A percentile compares a stretch with the other conserved stretches of the same genome.
phyloP scores from a whole-genome alignment of 2,113 vertebrate species.

The Andinoacara biseriatus region DNA sequence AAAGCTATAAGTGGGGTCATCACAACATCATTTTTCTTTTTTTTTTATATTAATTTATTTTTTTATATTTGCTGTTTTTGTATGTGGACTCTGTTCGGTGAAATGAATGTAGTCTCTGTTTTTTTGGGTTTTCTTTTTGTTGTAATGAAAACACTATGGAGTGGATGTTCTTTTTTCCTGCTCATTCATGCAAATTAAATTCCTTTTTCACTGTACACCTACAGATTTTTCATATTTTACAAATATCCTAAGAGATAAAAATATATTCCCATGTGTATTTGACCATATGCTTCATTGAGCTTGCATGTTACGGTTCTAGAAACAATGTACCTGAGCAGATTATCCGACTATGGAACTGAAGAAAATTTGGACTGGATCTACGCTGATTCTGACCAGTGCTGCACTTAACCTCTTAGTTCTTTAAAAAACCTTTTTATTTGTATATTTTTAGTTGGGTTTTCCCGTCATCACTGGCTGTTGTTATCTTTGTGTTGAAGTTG shows the following conservation, averaged over 20 bases:
- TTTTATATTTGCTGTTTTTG: constrained; percentile 64
- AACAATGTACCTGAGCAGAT: constrained; percentile 87
- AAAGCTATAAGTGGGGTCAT: constrained; percentile 83
- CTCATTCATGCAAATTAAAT: constrained; percentile 84
- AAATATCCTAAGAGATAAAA: constrained; percentile 86
- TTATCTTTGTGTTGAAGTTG: constrained; percentile 76
- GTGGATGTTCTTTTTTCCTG: constrained; percentile 82
- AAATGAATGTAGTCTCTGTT: constrained; percentile 84
- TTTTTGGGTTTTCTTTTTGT: constrained; percentile 44
- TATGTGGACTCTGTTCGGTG: constrained; percentile 87
- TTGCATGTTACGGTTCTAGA: constrained; percentile 91
- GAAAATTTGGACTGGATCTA: constrained; percentile 75
- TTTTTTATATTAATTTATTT: background rate
- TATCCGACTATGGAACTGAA: constrained; percentile 81
- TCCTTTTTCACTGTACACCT: constrained; percentile 82
- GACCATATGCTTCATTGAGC: constrained; percentile 86
- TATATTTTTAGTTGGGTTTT: constrained; percentile 52
- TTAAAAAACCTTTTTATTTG: constrained; percentile 31
- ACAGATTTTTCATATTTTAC: constrained; percentile 87
- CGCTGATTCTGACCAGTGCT: constrained; percentile 88
- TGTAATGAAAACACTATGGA: constrained; percentile 81
- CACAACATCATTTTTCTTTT: constrained; percentile 85
- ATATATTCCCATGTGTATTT: constrained; percentile 89
- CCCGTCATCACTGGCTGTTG: constrained; percentile 65
- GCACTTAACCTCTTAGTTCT: constrained; percentile 83